Base-by-base conservation (phyloP, 2,113 vertebrate genomes). In the Halichoerus grypus region DNA sequence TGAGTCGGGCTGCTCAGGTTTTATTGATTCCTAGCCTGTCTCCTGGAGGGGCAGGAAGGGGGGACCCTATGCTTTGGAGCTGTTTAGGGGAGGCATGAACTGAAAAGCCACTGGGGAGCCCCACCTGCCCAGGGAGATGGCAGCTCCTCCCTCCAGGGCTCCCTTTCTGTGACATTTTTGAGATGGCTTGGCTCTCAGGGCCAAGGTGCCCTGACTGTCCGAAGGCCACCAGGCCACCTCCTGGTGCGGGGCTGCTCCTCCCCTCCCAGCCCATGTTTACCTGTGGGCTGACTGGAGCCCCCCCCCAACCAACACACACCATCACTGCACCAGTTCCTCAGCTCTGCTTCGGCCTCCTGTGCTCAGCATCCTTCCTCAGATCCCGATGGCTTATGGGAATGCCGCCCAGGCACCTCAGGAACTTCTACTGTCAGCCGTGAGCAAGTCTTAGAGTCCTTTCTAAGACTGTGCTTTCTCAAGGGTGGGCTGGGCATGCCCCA, bases 131-230 rank as follows among this genome's bases (percentile, higher is more conserved):
- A 16, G 13, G n/a, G 46, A 39, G 39, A 85, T 57, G 65, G 24
- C 12, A 19, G 80, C 83, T 72, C 51, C 74, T 76, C 53, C 3
- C 7, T 81, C 51, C n/a, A 3, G 4, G 42, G 28, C 16, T 46
- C 49, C 55, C 42, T n/a, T 22, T 46, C 71, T 51, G 63, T n/a
- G 39, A 94, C 61, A 83, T 86, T 96, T 91, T 88, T 94, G n/a
- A 97, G 72, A 91, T 57, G 74, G 71, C 84, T 88, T 90, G 94
- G 46, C 85, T 94, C 26, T 84, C 39, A 53, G 69, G 65, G 36
- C 67, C 2, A 2, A 92, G 80, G 57, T 61, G 22, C 55, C 82
- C 69, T 63, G 86, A 82, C 0, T 49, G 24, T 46, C 19, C 0
- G 10, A 81, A 91, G 57, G 82, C 36, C 21, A 39, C 59, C n/a